Base-by-base conservation (phyloP, 2,797 vertebrate genomes). In the Sebastes itinus region DNA sequence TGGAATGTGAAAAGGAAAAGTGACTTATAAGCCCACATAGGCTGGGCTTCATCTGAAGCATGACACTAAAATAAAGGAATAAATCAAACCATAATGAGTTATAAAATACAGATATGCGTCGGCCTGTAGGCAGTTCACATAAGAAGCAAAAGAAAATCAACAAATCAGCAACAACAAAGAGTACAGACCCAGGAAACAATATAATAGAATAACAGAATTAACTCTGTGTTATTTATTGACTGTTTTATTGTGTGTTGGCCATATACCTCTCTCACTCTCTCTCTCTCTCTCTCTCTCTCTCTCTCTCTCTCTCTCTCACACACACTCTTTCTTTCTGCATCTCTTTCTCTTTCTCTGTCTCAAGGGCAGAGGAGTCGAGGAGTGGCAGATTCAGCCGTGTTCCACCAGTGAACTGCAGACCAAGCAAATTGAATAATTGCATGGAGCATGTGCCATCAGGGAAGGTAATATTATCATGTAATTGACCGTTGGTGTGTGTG, bases 341-440 rank as follows among this genome's bases (percentile, higher is more conserved):
- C 35, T 60, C 25, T 28, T 12, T 70, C 10, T 59, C 9, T 67
- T 56, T 77, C 28, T 46, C 33, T 33, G 59, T 77, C 59, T 75
- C 30, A 28, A 49, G 46, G 60, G 32, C 67, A 74, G 64, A 75
- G 42, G 33, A 49, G 52, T 16, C 10, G 42, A 64, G 69, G 52
- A 67, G 70, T 62, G 78, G 72, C 76, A 82, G 56, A 80, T 59
- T 87, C 76, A 76, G 78, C 65, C 69, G 63, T 12, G 67, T 55
- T 75, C 75, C 73, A 80, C 82, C 73, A 80, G 66, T 83, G 88
- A 88, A 92, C 86, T 91, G 84, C 76, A 87, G 85, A 89, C 81
- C 66, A 81, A 86, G 81, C 79, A 91, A 90, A 92, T 82, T 91
- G 78, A 92, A 91, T 92, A 92, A 94, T 90, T 92, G 77, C 81